Percentiles rank a stretch among this genome's conserved stretches.
Conservation (phyloP, 2,888 invertebrate genomes). For the Protonemura montana region DNA sequence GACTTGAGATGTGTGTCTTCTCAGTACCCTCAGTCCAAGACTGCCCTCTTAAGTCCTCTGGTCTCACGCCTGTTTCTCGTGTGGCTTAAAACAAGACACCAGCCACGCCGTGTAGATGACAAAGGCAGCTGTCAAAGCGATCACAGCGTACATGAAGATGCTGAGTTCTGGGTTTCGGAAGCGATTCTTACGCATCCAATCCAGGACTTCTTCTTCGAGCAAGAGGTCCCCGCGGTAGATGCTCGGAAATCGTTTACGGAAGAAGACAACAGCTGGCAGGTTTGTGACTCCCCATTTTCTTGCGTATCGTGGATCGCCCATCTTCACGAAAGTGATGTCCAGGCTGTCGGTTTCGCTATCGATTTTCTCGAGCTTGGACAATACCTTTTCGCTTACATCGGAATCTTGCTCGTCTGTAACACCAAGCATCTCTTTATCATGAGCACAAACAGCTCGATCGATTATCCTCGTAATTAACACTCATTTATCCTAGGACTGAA, state of each 20-base stretch:
- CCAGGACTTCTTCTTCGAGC: constrained; percentile 85
- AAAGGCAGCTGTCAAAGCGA: constrained; percentile 85
- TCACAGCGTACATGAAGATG: constrained; percentile 91
- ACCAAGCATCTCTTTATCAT: too few relatives aligned
- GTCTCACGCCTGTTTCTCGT: constrained; percentile 58
- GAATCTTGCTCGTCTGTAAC: constrained; percentile 79
- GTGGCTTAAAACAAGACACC: constrained; percentile 85
- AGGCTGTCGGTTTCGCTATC: constrained; percentile 94
- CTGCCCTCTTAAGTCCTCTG: background rate
- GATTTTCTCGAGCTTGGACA: constrained; percentile 89
- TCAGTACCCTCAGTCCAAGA: background rate
- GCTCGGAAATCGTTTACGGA: constrained; percentile 89
- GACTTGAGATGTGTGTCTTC: background rate
- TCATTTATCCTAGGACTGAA: too few relatives aligned
- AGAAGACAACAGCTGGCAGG: constrained; percentile 90
- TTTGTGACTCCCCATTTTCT: constrained; percentile 94
- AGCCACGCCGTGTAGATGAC: constrained; percentile 90
- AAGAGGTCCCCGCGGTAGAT: constrained; percentile 89
- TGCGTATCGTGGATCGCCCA: constrained; percentile 90
- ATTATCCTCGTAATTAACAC: too few relatives aligned
- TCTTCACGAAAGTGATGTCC: constrained; percentile 93
- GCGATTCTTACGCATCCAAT: constrained; percentile 92
- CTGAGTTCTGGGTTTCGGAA: constrained; percentile 92
- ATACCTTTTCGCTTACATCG: constrained; percentile 80
- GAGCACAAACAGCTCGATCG: too few relatives aligned